Evolutionary conservation across 2,797 vertebrate genomes (phyloP).

Genomic region (Dendrocincla fuliginosa): DNA sequence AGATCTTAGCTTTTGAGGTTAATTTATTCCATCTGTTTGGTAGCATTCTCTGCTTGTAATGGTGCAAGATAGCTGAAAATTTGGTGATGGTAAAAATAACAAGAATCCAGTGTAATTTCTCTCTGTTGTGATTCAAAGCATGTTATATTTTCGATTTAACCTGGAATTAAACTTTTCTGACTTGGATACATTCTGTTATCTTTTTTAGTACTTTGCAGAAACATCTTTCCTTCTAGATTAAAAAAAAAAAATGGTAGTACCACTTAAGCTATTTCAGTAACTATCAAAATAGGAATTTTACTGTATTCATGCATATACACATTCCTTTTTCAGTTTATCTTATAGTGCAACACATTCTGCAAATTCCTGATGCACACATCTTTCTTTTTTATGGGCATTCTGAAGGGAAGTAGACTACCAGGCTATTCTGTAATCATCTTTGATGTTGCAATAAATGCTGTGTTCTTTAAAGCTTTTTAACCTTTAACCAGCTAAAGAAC

Average conservation of each 20-base stretch:
- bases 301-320: not conserved
- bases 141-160: not conserved
- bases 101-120: not conserved
- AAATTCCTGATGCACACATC: constrained; percentile 49
- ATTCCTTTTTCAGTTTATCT: constrained; percentile 69
- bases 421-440: constrained; percentile 61
- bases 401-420: constrained; percentile 41
- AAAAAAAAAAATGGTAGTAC: not conserved
- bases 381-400: constrained; percentile 72
- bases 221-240: not conserved
- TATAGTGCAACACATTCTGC: constrained; percentile 38
- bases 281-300: constrained; percentile 10
- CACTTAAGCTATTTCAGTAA: not conserved
- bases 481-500: constrained; percentile 56
- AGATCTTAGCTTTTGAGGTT: not conserved
- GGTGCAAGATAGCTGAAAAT: not conserved
- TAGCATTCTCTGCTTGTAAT: not conserved
- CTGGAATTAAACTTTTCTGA: constrained; percentile 4
- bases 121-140: constrained; percentile 16
- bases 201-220: not conserved
- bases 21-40: not conserved
- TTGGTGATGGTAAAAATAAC: not conserved
- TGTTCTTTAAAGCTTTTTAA: constrained; percentile 60
- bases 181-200: not conserved
- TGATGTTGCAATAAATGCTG: constrained; percentile 59